Conservation (phyloP, 1,140 invertebrate species). For the Pachypsylla venusta region DNA sequence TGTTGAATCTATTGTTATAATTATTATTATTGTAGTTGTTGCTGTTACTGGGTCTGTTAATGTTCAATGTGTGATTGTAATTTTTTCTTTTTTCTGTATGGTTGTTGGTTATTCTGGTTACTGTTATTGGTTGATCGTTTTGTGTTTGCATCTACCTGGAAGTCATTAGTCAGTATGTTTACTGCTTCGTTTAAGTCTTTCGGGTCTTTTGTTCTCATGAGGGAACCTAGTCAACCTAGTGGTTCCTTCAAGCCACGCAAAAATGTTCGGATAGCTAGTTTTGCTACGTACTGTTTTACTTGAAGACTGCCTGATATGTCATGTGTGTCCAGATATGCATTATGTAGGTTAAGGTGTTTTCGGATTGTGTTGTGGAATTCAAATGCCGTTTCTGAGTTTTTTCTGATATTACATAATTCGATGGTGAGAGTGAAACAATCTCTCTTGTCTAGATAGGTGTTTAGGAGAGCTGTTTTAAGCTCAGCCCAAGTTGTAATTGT, state of each 20-base stretch:
- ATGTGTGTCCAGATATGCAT: background rate
- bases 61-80: too few relatives aligned
- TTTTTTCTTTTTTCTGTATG: too few relatives aligned
- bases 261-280: background rate
- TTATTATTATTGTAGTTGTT: too few relatives aligned
- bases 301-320: background rate
- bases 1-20: too few relatives aligned
- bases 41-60: too few relatives aligned
- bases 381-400: background rate
- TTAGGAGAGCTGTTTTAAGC: background rate
- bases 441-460: background rate
- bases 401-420: background rate
- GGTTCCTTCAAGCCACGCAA: conserved; percentile 3
- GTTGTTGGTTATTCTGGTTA: too few relatives aligned
- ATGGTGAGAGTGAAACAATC: background rate
- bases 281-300: background rate
- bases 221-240: background rate
- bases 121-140: too few relatives aligned
- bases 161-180: conserved; percentile 9
- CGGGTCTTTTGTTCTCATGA: conserved; percentile 5
- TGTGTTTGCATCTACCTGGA: background rate
- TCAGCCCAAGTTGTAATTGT: background rate
- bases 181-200: conserved; percentile 2
- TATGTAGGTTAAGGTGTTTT: background rate
- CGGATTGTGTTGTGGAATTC: background rate